A percentile compares a stretch with the other conserved stretches of the same genome.
Conservation (phyloP, 2,888 invertebrate species). For the Drepana falcataria region DNA sequence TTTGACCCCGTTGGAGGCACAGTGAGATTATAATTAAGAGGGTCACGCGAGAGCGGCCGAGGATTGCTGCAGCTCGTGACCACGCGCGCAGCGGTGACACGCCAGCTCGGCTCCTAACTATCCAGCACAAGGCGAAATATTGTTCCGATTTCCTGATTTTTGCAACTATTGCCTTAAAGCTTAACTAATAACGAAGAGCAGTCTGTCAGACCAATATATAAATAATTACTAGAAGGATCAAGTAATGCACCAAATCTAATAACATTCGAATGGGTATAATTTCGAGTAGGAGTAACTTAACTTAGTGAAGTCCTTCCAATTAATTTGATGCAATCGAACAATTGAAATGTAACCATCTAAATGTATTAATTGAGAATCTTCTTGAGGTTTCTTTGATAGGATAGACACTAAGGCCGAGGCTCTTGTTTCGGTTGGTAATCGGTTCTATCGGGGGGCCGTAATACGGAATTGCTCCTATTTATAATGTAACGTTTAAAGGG, state of each 20-base stretch:
- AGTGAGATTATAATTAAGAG: conserved; percentile 60
- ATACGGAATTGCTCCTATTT: conserved; percentile 56
- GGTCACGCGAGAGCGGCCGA: conserved; percentile 59
- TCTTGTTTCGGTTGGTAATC: conserved; percentile 3
- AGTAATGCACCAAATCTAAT: neutral
- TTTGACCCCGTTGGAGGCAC: conserved; percentile 45
- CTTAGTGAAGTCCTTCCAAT: too few species aligned
- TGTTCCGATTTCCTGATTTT: conserved; percentile 58
- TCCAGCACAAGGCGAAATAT: conserved; percentile 64
- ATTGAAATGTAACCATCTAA: neutral
- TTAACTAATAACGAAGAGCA: too few species aligned
- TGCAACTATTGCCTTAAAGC: conserved; percentile 9
- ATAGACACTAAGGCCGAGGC: neutral
- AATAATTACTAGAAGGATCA: too few species aligned
- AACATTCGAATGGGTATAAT: neutral
- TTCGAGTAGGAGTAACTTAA: too few species aligned
- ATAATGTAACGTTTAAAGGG: conserved; percentile 67
- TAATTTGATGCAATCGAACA: neutral
- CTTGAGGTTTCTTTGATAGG: neutral
- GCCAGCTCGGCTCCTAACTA: conserved; percentile 59
- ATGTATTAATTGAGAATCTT: neutral
- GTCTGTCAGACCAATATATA: too few species aligned
- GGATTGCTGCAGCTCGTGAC: conserved; percentile 55
- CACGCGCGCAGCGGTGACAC: conserved; percentile 57
- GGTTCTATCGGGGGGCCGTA: conserved; percentile 17